Percentiles rank a stretch among this genome's conserved stretches.
These are phyloP conservation scores for Hemiprocne comata DNA, from an alignment of 2,113 vertebrate species.

Conservation along the genomic window DNA sequence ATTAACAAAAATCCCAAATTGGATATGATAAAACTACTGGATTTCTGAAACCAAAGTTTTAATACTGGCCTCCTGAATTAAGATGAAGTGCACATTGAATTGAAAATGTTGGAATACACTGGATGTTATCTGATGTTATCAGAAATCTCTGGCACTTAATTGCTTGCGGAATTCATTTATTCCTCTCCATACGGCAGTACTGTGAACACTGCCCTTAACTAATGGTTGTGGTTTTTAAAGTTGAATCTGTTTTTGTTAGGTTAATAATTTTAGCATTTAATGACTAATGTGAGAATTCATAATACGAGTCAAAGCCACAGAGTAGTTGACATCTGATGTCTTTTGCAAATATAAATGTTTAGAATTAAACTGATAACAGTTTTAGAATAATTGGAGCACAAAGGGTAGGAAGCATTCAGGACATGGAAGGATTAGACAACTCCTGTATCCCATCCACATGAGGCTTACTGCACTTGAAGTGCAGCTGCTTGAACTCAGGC, in stretches of 20 bases:
- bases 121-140: neutral
- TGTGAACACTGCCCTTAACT: conserved; percentile 49
- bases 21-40: neutral
- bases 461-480: neutral
- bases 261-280: conserved; percentile 60
- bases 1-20: neutral
- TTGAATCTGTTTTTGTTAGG: conserved; percentile 56
- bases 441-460: neutral
- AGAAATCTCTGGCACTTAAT: neutral
- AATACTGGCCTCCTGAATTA: neutral
- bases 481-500: neutral
- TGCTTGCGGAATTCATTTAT: neutral
- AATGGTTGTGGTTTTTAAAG: conserved; percentile 28
- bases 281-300: conserved; percentile 48
- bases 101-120: neutral
- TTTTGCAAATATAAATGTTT: conserved; percentile 61
- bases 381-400: neutral
- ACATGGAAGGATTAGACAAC: neutral
- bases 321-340: neutral
- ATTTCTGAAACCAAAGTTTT: neutral
- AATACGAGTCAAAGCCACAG: conserved; percentile 47
- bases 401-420: neutral
- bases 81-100: neutral
- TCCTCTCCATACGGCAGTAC: neutral
- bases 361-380: conserved; percentile 5